Percentiles rank a stretch among this genome's conserved stretches.
phyloP scores from a whole-genome alignment of 2,113 vertebrate species.

The Pseudorectes ferrugineus region DNA sequence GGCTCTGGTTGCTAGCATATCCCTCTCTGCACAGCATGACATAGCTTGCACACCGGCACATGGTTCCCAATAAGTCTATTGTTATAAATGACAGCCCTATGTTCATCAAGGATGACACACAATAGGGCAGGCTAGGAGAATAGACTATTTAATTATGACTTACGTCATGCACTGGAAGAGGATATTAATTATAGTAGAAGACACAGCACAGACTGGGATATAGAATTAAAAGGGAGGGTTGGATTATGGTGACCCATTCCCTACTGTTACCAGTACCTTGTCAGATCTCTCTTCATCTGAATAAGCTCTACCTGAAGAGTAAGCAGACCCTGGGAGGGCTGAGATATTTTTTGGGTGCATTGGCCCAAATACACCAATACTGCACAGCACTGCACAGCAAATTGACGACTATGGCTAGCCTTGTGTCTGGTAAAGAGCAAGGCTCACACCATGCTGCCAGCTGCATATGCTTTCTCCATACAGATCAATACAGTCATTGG shows the following conservation, averaged over 20 bases:
- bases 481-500: slow-evolving; percentile 19
- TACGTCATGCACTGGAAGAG: background rate
- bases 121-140: background rate
- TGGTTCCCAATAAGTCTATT: background rate
- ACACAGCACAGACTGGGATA: background rate
- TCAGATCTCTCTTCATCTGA: background rate
- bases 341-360: background rate
- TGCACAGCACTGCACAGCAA: background rate
- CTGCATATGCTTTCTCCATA: background rate
- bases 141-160: background rate
- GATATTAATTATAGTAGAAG: background rate
- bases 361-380: background rate
- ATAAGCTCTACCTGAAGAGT: background rate
- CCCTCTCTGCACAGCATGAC: background rate
- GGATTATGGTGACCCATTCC: background rate
- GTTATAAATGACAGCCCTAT: background rate
- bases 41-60: background rate
- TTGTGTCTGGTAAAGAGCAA: slow-evolving; percentile 22
- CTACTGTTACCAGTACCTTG: background rate
- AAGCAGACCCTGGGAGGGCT: background rate
- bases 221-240: background rate
- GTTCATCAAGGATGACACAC: background rate
- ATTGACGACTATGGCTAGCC: background rate
- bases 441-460: background rate
- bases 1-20: background rate